Base-by-base conservation (phyloP, 1,140 invertebrate genomes). In the Euborellia annulipes region DNA sequence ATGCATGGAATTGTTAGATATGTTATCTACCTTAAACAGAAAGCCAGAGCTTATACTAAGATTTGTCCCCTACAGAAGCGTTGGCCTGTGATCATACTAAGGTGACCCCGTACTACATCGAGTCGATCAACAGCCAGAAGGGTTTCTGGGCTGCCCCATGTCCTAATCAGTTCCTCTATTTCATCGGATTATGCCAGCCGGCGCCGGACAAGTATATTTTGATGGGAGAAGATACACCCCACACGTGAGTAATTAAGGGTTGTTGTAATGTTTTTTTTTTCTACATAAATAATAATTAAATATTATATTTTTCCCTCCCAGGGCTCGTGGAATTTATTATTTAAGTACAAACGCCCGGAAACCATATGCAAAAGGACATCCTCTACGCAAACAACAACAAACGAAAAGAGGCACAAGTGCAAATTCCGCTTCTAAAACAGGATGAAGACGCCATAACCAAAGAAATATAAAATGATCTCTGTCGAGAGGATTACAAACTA, bases 1-100 rank as follows among this genome's bases (percentile, higher is more conserved):
- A n/a, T n/a, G n/a, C n/a, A n/a, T n/a, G n/a, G n/a, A n/a, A n/a
- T n/a, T n/a, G n/a, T n/a, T n/a, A n/a, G n/a, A n/a, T n/a, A n/a
- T n/a, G n/a, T n/a, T n/a, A n/a, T n/a, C n/a, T n/a, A n/a, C n/a
- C n/a, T n/a, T n/a, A n/a, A n/a, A n/a, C n/a, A n/a, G n/a, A n/a
- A n/a, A n/a, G n/a, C n/a, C n/a, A n/a, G n/a, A n/a, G n/a, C n/a
- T n/a, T n/a, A n/a, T n/a, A n/a, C n/a, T n/a, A n/a, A n/a, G n/a
- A n/a, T n/a, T n/a, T n/a, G n/a, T 20, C 19, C 43, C 44, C 68
- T 67, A 19, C 59, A 86, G 83, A 84, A 70, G 85, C 83, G 0
- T 62, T 87, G 46, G 82, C 84, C 16, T 87, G 84, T 62, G 84
- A 87, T 62, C 84, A 87, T 57, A 86, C 83, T 6, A 86, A 85